Percentiles rank a stretch among this genome's conserved stretches.
Evolutionary conservation across 2,113 vertebrate species (phyloP).

Genomic region (Eudyptes chrysolophus): DNA sequence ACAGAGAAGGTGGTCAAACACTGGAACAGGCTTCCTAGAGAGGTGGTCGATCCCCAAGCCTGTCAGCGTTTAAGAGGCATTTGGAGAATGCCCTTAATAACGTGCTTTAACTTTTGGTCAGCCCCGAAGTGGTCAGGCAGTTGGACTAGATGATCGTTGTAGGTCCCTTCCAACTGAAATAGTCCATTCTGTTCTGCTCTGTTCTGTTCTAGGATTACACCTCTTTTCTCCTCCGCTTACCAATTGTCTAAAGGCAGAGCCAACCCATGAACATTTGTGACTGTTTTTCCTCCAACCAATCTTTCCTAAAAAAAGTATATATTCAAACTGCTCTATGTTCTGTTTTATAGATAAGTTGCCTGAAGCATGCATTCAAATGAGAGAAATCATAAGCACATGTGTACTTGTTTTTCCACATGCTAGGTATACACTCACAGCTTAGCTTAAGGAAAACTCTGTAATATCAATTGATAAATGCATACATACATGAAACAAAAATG

Average conservation of each 20-base stretch:
- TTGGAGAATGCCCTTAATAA: neutral
- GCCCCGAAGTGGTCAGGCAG: neutral
- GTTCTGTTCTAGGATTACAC: neutral
- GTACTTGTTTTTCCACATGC: neutral
- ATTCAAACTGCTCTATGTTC: neutral
- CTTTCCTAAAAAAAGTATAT: neutral
- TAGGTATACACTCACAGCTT: neutral
- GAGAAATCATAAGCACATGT: neutral
- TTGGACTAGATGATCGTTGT: neutral
- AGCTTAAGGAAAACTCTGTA: neutral
- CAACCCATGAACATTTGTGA: neutral
- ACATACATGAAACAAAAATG: neutral
- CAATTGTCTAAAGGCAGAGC: neutral
- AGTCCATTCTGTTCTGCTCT: neutral
- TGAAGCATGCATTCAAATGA: neutral
- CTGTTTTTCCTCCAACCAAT: neutral
- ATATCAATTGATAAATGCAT: neutral
- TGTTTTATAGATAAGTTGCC: neutral
- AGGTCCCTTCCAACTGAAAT: neutral
- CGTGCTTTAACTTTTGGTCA: neutral
- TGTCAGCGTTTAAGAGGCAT: neutral
- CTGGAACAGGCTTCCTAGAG: neutral
- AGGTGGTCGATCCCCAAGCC: neutral
- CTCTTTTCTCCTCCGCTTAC: neutral
- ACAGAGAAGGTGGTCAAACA: neutral